These are phyloP conservation scores for Echinometra lucunter DNA, from an alignment of 53 echinoderm and acorn worm species.

Conservation along the genomic window DNA sequence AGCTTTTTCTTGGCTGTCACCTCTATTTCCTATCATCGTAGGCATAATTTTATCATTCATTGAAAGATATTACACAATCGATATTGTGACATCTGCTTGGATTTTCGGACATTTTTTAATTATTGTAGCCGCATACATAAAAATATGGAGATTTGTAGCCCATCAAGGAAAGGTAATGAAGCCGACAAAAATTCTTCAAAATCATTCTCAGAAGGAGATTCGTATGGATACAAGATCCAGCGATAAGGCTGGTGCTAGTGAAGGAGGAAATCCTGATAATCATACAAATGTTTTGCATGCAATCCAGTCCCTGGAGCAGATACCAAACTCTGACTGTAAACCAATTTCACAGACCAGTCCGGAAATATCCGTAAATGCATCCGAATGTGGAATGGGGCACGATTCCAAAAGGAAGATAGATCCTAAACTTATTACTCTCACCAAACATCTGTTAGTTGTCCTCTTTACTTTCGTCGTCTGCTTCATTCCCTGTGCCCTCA, in stretches of 20 bases:
- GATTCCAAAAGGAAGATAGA: neutral
- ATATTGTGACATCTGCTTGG: neutral
- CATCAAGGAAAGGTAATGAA: neutral
- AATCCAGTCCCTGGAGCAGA: neutral
- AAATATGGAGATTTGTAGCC: neutral
- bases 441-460: neutral
- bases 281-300: neutral
- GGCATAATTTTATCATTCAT: neutral
- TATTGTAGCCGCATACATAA: neutral
- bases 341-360: neutral
- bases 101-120: neutral
- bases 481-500: neutral
- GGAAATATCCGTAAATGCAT: neutral
- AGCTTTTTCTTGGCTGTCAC: conserved; percentile 64
- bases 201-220: neutral
- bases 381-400: neutral
- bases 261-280: neutral
- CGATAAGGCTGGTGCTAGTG: neutral
- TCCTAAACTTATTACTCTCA: neutral
- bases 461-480: neutral
- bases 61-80: neutral
- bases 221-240: neutral
- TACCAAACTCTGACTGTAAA: neutral
- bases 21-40: neutral
- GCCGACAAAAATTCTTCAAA: neutral